Conservation (phyloP, 1,140 invertebrate species). For the Oscheius sp. region DNA sequence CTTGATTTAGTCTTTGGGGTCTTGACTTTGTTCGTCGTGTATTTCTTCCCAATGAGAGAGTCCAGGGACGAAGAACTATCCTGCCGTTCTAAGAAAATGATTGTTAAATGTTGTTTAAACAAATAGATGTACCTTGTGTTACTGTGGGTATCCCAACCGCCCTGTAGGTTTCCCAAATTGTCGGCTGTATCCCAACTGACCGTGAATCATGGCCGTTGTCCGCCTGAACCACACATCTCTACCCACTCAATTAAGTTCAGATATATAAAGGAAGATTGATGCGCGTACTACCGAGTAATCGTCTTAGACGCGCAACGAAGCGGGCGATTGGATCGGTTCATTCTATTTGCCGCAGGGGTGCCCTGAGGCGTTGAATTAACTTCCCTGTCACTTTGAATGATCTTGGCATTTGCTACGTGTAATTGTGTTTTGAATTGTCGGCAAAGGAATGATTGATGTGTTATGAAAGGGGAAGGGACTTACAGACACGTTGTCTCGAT, state of each 20-base stretch:
- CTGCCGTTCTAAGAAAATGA: neutral
- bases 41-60: neutral
- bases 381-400: too few species aligned
- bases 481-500: too few species aligned
- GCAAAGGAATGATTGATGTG: too few species aligned
- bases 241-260: too few species aligned
- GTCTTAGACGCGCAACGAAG: neutral
- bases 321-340: too few species aligned
- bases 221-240: neutral
- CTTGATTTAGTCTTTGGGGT: too few species aligned
- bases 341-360: too few species aligned
- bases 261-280: neutral
- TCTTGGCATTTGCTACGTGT: too few species aligned
- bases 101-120: neutral
- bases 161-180: constrained; percentile 35
- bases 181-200: constrained; percentile 29
- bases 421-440: too few species aligned
- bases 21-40: neutral
- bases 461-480: too few species aligned
- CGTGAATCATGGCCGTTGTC: neutral
- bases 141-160: constrained; percentile 6
- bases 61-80: constrained; percentile 17
- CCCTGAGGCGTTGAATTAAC: too few species aligned
- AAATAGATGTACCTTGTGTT: neutral
- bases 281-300: neutral